Conservation (phyloP, 2,113 vertebrate species). For the Heterochromis multidens region DNA sequence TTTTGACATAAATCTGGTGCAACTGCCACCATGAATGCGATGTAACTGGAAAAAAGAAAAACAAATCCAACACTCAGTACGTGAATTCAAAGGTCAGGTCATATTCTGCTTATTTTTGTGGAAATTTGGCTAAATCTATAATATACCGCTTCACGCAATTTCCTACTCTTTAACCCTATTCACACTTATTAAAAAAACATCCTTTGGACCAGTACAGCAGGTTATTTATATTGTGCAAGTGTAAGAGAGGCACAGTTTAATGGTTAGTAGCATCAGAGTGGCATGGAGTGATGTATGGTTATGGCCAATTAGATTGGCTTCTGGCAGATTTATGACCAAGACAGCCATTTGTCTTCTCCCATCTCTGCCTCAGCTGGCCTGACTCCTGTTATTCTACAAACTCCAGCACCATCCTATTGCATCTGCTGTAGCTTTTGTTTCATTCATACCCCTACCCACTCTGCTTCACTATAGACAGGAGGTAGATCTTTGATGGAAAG, state of each 20-base stretch:
- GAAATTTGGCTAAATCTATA: not conserved
- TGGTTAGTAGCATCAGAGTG: constrained; percentile 48
- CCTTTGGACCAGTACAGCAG: not conserved
- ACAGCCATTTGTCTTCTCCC: constrained; percentile 9
- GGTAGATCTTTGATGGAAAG: not conserved
- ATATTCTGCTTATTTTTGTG: not conserved
- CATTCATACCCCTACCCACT: not conserved
- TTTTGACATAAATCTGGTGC: not conserved
- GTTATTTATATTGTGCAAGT: constrained; percentile 47
- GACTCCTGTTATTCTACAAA: not conserved
- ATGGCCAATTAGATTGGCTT: constrained; percentile 57
- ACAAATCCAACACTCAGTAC: not conserved
- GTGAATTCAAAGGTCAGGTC: not conserved
- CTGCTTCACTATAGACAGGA: not conserved
- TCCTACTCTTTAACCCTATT: constrained; percentile 1
- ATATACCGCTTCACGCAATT: constrained; percentile 6
- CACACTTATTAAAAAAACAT: not conserved
- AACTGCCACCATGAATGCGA: not conserved
- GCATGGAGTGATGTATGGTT: constrained; percentile 54
- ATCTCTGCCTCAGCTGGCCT: not conserved
- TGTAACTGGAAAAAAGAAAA: not conserved
- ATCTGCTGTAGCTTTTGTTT: not conserved
- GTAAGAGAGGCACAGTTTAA: constrained; percentile 44
- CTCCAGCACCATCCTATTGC: not conserved
- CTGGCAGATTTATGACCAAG: constrained; percentile 54